Percentiles rank a stretch among this genome's conserved stretches.
Evolutionary conservation across 2,797 vertebrate genomes (phyloP).

Genomic region (Centroberyx gerrardi): DNA sequence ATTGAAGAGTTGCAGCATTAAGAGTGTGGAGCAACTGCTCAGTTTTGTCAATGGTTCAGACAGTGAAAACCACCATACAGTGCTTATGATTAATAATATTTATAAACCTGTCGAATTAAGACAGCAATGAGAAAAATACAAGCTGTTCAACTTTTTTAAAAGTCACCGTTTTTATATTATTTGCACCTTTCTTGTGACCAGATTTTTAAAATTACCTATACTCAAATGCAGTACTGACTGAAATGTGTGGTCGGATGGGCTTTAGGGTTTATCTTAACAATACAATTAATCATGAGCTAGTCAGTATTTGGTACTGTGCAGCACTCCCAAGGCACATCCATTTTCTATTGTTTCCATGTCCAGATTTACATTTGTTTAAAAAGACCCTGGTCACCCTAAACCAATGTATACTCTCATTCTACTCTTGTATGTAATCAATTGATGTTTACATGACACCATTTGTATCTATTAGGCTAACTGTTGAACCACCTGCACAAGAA

Average conservation of each 20-base stretch:
- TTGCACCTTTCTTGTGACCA: constrained; percentile 51
- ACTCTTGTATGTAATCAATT: constrained; percentile 65
- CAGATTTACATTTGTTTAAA: constrained; percentile 49
- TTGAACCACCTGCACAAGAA: constrained; percentile 88
- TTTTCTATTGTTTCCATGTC: constrained; percentile 20
- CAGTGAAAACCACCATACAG: constrained; percentile 8
- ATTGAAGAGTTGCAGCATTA: constrained; percentile 1
- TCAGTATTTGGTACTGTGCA: constrained; percentile 25
- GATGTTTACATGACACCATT: constrained; percentile 81
- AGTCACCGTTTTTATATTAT: constrained; percentile 53
- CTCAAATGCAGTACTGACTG: constrained; percentile 7
- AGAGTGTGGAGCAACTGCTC: not conserved
- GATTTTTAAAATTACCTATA: constrained; percentile 26
- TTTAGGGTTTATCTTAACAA: constrained; percentile 17
- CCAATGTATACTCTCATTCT: constrained; percentile 52
- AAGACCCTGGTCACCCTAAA: constrained; percentile 40
- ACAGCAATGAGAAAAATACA: constrained; percentile 2
- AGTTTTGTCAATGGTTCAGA: constrained; percentile 9
- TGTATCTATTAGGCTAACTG: constrained; percentile 66
- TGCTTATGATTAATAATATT: not conserved
- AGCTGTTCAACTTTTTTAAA: constrained; percentile 40
- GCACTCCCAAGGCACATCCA: constrained; percentile 14
- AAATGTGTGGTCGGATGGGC: constrained; percentile 13
- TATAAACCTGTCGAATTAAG: constrained; percentile 8
- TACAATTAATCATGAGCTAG: constrained; percentile 23